A percentile compares a stretch with the other conserved stretches of the same genome.
Conservation (phyloP, 2,113 vertebrate species). For the Nesospiza acunhae region DNA sequence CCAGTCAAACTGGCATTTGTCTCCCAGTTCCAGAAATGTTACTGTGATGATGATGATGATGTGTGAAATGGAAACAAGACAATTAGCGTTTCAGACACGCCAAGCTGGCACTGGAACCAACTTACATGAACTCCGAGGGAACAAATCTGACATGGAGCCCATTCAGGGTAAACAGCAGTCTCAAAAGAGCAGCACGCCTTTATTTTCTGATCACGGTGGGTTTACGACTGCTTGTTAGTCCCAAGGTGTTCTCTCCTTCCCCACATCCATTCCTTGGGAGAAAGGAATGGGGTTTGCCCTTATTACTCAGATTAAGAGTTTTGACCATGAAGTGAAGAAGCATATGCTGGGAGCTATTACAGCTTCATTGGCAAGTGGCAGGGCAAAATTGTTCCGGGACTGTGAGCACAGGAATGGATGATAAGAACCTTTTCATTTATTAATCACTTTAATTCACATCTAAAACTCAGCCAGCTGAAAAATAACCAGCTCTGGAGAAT, state of each 20-base stretch:
- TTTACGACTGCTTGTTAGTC: slow-evolving; percentile 12
- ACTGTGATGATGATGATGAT: not conserved
- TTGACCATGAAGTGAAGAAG: not conserved
- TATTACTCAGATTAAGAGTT: not conserved
- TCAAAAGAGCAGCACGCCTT: not conserved
- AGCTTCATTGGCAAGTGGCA: not conserved
- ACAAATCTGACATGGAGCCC: not conserved
- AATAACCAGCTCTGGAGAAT: not conserved
- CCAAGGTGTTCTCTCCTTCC: slow-evolving; percentile 1
- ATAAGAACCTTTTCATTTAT: slow-evolving; percentile 30
- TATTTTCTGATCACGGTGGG: not conserved
- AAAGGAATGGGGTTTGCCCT: not conserved
- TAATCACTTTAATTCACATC: slow-evolving; percentile 2
- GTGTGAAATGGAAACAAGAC: slow-evolving; percentile 22
- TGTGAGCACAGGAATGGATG: not conserved
- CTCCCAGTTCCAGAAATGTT: not conserved
- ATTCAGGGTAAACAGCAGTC: not conserved
- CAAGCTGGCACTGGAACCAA: not conserved
- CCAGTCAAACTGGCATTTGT: not conserved
- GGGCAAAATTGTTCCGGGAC: not conserved
- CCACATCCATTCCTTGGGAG: not conserved
- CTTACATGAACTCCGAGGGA: not conserved
- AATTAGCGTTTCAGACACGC: not conserved
- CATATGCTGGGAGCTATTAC: not conserved
- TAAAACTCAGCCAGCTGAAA: slow-evolving; percentile 30